Evolutionary conservation across 23 tunicate genomes (phyloP), one percentile per base, ranked within the genome.

Genomic region (Pegea sp.): DNA sequence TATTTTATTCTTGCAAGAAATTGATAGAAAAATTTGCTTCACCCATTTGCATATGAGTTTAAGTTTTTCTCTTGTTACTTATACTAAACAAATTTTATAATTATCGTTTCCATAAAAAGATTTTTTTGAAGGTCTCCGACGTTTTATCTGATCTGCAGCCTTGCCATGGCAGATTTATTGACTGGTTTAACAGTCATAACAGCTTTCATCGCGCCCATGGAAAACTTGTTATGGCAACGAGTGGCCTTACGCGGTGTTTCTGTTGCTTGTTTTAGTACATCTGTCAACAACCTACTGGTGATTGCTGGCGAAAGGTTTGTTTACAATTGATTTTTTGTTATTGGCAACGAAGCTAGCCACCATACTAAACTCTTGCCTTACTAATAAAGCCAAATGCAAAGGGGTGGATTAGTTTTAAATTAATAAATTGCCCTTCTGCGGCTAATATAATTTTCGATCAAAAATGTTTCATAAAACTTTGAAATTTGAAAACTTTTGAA

Each of bases 251-350:
- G 53, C 26, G 73, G 73, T 2, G 20, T 58, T 3, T 11, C 56
- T 2, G 73, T 60, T 21, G 66, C 58, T 24, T 29, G 68, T 44
- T 70, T 70, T 49, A 67, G 73, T 28, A 64, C 73, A 22, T 67
- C 73, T 11, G 64, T 67, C 64, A 67, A 67, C 43, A 67, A 58
- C 34, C 56, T 67, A 7, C 20, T 67, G 22, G 64, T 58, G 19
- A 67, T 67, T 20, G 73, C 73, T 5, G 56, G 33, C 2, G 73
- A 67, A 24, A 67, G 73, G 73, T 67, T 4, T 28, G 28, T 44
- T 4, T 21, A n/a, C n/a, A n/a, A n/a, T n/a, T n/a, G n/a, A n/a
- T n/a, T n/a, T n/a, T n/a, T n/a, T n/a, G n/a, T n/a, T n/a, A n/a
- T n/a, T n/a, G n/a, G n/a, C n/a, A n/a, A n/a, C n/a, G n/a, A n/a